Conservation (phyloP, 1,140 invertebrate genomes). For the Leucophenga varia region DNA sequence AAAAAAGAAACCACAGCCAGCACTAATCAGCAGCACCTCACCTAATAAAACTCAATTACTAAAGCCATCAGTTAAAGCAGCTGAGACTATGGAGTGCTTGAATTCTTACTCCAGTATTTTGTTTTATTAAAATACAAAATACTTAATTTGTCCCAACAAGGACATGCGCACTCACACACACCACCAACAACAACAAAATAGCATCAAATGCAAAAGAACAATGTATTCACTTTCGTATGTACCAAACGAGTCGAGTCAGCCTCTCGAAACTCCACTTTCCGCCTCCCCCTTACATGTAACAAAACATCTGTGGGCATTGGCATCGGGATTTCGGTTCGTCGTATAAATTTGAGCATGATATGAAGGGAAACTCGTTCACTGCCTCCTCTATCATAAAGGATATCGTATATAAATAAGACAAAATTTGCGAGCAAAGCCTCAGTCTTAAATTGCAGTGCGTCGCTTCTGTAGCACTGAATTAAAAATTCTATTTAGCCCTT, state of each 20-base stretch:
- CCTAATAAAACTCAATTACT: conserved; percentile 46
- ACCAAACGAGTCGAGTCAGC: too few relatives aligned
- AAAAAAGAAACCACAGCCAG: conserved; percentile 13
- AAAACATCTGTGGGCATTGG: too few relatives aligned
- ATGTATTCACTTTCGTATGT: too few relatives aligned
- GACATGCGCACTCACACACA: conserved; percentile 42
- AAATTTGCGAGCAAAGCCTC: too few relatives aligned
- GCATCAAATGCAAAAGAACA: neutral
- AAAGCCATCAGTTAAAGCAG: conserved; percentile 15
- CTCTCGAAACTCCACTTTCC: too few relatives aligned
- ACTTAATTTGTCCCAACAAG: conserved; percentile 19
- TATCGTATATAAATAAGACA: neutral
- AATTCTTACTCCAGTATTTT: conserved; percentile 36
- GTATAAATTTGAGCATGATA: too few relatives aligned
- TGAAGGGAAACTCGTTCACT: too few relatives aligned
- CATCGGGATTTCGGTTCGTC: too few relatives aligned
- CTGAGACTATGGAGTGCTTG: neutral
- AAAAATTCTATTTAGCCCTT: too few relatives aligned
- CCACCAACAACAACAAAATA: conserved; percentile 12
- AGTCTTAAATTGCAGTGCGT: too few relatives aligned
- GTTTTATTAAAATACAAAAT: conserved; percentile 18
- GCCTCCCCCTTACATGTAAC: too few relatives aligned
- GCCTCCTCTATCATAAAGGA: neutral
- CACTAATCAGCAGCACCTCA: neutral
- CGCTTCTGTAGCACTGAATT: too few relatives aligned